A percentile compares a stretch with the other conserved stretches of the same genome.
These are phyloP conservation scores for Lobophora halterata DNA, from an alignment of 2,888 invertebrate species.

Conservation along the genomic window DNA sequence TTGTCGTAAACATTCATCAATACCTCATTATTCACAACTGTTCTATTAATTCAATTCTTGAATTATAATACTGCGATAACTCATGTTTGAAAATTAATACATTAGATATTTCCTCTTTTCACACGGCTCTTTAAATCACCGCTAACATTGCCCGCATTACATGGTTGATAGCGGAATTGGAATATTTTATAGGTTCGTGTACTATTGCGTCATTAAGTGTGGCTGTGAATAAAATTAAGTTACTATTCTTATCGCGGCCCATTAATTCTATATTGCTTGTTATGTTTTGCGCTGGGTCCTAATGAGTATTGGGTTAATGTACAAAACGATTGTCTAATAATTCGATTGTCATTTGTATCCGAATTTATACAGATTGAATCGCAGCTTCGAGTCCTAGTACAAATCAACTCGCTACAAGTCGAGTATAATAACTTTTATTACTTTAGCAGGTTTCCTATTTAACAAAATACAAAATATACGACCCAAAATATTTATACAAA, in stretches of 20 bases:
- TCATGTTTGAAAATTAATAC: constrained; percentile 28
- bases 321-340: not conserved
- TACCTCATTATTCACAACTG: constrained; percentile 19
- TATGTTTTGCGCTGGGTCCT: constrained; percentile 11
- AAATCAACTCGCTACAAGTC: too few species aligned
- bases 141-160: constrained; percentile 24
- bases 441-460: too few species aligned
- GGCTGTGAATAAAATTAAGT: constrained; percentile 23
- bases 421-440: too few species aligned
- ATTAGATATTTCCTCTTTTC: constrained; percentile 31
- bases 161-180: constrained; percentile 18
- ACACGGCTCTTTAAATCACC: constrained; percentile 35
- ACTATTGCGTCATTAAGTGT: constrained; percentile 21
- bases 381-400: too few species aligned
- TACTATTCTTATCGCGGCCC: constrained; percentile 24
- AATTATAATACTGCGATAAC: constrained; percentile 29
- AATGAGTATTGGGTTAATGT: constrained; percentile 7
- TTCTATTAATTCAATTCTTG: constrained; percentile 27
- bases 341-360: not conserved
- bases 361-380: too few species aligned
- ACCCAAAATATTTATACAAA: too few species aligned
- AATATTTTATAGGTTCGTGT: constrained; percentile 26
- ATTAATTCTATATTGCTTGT: constrained; percentile 15
- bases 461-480: too few species aligned
- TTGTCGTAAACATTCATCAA: constrained; percentile 13